Conservation (phyloP, 2,113 vertebrate species). For the Xenopus laevis region DNA sequence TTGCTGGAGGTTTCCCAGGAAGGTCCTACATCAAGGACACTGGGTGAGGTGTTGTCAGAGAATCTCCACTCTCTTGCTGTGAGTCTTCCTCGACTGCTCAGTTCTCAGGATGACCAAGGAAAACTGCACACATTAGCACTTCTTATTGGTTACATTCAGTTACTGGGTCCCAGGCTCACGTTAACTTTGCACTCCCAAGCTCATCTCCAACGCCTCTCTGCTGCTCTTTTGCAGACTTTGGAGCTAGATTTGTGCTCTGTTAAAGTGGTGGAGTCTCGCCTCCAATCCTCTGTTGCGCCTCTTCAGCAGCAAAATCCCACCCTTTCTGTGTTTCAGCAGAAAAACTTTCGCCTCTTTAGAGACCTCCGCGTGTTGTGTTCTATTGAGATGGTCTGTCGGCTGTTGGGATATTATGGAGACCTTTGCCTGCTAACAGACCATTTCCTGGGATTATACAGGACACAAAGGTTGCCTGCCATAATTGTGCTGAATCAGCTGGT, state of each 20-base stretch:
- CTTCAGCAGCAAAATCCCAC: neutral
- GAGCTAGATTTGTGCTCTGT: conserved; percentile 82
- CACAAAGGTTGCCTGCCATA: conserved; percentile 84
- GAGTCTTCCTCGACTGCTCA: conserved; percentile 86
- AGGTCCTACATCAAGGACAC: conserved; percentile 52
- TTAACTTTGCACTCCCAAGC: conserved; percentile 72
- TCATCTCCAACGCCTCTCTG: conserved; percentile 85
- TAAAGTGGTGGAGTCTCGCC: conserved; percentile 79
- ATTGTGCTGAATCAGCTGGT: conserved; percentile 86
- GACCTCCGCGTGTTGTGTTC: conserved; percentile 74
- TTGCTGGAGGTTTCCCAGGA: conserved; percentile 64
- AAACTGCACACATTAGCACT: conserved; percentile 79
- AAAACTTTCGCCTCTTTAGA: conserved; percentile 84
- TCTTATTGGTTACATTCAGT: conserved; percentile 83
- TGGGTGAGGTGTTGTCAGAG: conserved; percentile 80
- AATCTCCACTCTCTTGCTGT: conserved; percentile 83
- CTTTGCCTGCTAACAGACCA: conserved; percentile 85
- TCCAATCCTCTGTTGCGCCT: conserved; percentile 19
- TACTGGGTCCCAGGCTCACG: conserved; percentile 77
- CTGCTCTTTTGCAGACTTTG: conserved; percentile 84
- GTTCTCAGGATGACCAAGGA: conserved; percentile 78
- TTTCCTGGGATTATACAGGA: conserved; percentile 78
- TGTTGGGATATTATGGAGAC: conserved; percentile 85
- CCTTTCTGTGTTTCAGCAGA: conserved; percentile 49
- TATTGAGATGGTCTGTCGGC: conserved; percentile 77